Percentiles rank a stretch among this genome's conserved stretches.
Conservation (phyloP, 2,888 invertebrate genomes). For the Torymus tubicola region DNA sequence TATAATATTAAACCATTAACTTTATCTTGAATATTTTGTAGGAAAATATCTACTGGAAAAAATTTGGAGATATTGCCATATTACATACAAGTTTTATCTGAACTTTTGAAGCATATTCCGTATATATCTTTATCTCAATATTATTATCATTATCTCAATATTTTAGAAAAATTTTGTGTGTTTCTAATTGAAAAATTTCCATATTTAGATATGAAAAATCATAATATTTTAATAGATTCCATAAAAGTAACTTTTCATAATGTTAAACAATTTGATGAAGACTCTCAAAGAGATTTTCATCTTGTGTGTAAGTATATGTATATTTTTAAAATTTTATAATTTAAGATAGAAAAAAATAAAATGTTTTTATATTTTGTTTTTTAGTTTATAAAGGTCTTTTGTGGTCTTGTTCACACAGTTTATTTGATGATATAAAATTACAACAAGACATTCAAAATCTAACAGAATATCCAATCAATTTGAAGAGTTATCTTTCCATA, state of each 20-base stretch:
- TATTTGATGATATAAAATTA: slow-evolving; percentile 77
- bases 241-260: slow-evolving; percentile 75
- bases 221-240: slow-evolving; percentile 73
- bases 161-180: slow-evolving; percentile 76
- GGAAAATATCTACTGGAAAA: slow-evolving; percentile 69
- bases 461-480: slow-evolving; percentile 76
- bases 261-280: slow-evolving; percentile 72
- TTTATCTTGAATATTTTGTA: slow-evolving; percentile 63
- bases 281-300: slow-evolving; percentile 75
- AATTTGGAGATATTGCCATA: slow-evolving; percentile 77
- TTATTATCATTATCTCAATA: slow-evolving; percentile 75
- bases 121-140: slow-evolving; percentile 74
- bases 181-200: slow-evolving; percentile 78
- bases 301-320: slow-evolving; percentile 71
- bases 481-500: slow-evolving; percentile 79
- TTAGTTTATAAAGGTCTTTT: slow-evolving; percentile 78
- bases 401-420: slow-evolving; percentile 81
- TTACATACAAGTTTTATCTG: slow-evolving; percentile 78
- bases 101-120: slow-evolving; percentile 75
- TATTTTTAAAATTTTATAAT: background rate
- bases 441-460: slow-evolving; percentile 70
- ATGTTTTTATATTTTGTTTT: slow-evolving; percentile 32
- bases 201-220: slow-evolving; percentile 73
- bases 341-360: background rate
- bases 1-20: background rate